phyloP scores from a whole-genome alignment of 2,797 vertebrate genomes.

The Schizopygopsis pylzovi region DNA sequence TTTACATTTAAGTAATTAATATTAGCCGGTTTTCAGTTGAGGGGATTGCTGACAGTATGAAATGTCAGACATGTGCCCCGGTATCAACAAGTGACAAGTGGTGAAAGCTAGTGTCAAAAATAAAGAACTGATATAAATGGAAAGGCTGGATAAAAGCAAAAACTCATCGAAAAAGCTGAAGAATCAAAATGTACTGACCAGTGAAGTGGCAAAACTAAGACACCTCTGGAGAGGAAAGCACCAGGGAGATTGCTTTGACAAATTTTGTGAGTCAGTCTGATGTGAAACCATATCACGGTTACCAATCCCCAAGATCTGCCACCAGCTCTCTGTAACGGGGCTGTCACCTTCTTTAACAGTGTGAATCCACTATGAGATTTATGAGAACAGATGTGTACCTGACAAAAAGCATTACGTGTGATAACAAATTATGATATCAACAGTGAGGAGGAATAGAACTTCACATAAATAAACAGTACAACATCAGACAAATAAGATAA shows the following conservation, averaged over 20 bases:
- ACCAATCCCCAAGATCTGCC: conserved; percentile 39
- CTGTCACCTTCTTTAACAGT: conserved; percentile 52
- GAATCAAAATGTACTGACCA: conserved; percentile 48
- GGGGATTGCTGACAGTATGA: background rate
- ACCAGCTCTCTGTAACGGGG: conserved; percentile 41
- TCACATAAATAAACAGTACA: conserved; percentile 39
- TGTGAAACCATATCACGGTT: conserved; percentile 42
- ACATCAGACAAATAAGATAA: background rate
- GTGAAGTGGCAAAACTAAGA: conserved; percentile 49
- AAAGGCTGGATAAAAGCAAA: conserved; percentile 34
- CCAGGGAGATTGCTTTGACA: conserved; percentile 50
- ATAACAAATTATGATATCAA: conserved; percentile 54
- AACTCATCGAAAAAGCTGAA: conserved; percentile 33
- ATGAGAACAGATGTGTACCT: conserved; percentile 62
- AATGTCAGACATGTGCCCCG: conserved; percentile 2
- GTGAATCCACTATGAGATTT: conserved; percentile 54
- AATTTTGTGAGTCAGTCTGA: conserved; percentile 38
- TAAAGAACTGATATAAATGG: conserved; percentile 39
- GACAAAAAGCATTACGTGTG: conserved; percentile 55
- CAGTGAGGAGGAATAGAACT: conserved; percentile 30
- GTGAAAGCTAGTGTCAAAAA: conserved; percentile 44
- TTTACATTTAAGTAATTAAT: background rate
- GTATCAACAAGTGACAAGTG: conserved; percentile 35
- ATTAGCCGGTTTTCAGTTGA: background rate
- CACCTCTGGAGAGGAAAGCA: conserved; percentile 47